A percentile compares a stretch with the other conserved stretches of the same genome.
phyloP scores from a whole-genome alignment of 1,140 invertebrate genomes.

The Grapholita molesta region DNA sequence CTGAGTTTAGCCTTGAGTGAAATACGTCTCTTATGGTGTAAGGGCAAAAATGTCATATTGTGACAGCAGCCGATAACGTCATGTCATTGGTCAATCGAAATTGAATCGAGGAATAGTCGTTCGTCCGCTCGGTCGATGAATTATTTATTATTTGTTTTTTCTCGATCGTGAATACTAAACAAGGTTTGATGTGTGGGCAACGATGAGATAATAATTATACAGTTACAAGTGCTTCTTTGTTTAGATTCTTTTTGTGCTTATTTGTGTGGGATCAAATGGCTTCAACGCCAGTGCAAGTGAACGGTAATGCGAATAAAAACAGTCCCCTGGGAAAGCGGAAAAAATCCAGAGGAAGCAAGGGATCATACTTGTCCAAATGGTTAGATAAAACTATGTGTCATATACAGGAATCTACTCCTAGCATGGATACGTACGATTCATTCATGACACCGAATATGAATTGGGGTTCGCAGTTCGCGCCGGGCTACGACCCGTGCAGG shows the following conservation, averaged over 20 bases:
- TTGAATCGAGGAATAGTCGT: slow-evolving; percentile 9
- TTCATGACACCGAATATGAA: slow-evolving; percentile 49
- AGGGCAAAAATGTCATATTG: not conserved
- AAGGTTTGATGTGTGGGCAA: slow-evolving; percentile 16
- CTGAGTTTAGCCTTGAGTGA: not conserved
- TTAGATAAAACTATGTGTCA: slow-evolving; percentile 65
- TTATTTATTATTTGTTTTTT: slow-evolving; percentile 15
- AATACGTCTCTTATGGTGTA: not conserved
- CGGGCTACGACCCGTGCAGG: slow-evolving; percentile 58
- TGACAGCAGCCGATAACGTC: slow-evolving; percentile 11
- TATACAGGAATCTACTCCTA: slow-evolving; percentile 53
- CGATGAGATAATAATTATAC: slow-evolving; percentile 38
- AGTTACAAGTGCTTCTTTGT: slow-evolving; percentile 15
- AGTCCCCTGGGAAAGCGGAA: slow-evolving; percentile 67
- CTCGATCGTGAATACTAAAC: slow-evolving; percentile 10
- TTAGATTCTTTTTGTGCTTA: slow-evolving; percentile 20
- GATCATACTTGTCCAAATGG: slow-evolving; percentile 67
- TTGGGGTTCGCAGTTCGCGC: slow-evolving; percentile 59
- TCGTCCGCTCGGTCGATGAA: slow-evolving; percentile 4
- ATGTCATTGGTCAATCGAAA: slow-evolving; percentile 17
- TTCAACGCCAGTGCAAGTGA: slow-evolving; percentile 64
- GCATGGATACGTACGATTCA: slow-evolving; percentile 55
- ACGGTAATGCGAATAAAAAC: slow-evolving; percentile 56
- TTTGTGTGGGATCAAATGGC: slow-evolving; percentile 41
- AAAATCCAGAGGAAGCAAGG: slow-evolving; percentile 58